Base-by-base conservation (phyloP, 2,113 vertebrate species). In the Coregonus clupeaformis region DNA sequence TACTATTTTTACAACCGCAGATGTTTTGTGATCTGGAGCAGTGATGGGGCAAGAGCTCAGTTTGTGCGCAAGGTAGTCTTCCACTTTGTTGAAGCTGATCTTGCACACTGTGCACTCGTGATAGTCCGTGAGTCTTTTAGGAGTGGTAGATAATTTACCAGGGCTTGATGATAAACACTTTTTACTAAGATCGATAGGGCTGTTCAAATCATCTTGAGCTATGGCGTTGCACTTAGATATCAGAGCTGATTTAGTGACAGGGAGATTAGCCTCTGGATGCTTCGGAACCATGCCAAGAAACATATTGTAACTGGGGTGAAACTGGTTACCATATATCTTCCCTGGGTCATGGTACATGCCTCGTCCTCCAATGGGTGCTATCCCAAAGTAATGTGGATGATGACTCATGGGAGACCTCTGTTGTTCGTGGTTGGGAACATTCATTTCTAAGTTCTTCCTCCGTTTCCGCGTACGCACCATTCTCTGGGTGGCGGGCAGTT, bases 81-180 rank as follows among this genome's bases (percentile, higher is more conserved):
- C 97, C n/a, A 99, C 97, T 87, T 99, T 98, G 87, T 98, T 99
- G 91, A 99, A 99, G 90, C 98, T 98, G 90, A 99, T 98, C 93
- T 99, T 99, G 93, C 98, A 99, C 36, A 98, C 96, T 0, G 97
- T 97, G 92, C 98, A 99, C 93, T 99, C 98, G 5, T 99, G 98
- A 89, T 99, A 99, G 93, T 99, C 98, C 88, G 98, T 91, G 81
- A 98, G 94, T 94, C 97, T 95, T 93, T 99, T 98, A 20, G 97
- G 97, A 70, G 97, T 97, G 47, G 94, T 82, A 82, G 49, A 18
- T 18, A 94, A 96, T 0, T 97, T 95, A 89, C 98, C 97, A 0
- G 96, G 84, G 0, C 93, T 92, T 18, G 95, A 89, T 64, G 97
- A 42, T 42, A 11, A 94, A 86, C 97, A 98, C 90, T 99, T 99